Base-by-base conservation (phyloP, 1,140 invertebrate genomes). In the Trachymyrmex septentrionalis region DNA sequence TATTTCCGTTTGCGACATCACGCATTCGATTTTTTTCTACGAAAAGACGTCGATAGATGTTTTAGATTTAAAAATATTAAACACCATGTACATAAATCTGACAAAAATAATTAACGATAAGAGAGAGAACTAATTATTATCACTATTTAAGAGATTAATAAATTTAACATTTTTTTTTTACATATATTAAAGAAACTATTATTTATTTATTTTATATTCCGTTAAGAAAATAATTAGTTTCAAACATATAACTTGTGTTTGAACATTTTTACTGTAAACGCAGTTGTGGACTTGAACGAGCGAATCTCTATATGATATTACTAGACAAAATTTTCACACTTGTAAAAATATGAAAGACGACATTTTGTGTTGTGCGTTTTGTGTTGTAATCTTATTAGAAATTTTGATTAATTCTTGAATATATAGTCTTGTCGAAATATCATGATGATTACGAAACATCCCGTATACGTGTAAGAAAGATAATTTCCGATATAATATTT, bases 1-100 rank as follows among this genome's bases (percentile, higher is more conserved):
- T 53, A 73, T 75, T 84, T 75, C 55, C 55, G 80, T 82, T 82
- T 30, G 19, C 24, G 24, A 48, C 0, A 10, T 75, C 34, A 55
- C 19, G 34, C 59, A 24, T 78, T 73, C 72, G 48, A 50, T 57
- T 27, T 19, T 72, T 72, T 71, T 53, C 19, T 12, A 48, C 55
- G 50, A 55, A 38, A 61, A 72, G 30, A 64, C 67, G 27, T 16
- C 21, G 19, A 48, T 3, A 7, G 9, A 10, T 9, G 0, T 3
- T 48, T 73, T 38, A 27, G 9, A n/a, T 24, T 69, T 9, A 24
- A 69, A 66, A 16, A 78, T 78, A 30, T 78, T 16, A n/a, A 63
- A 48, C n/a, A 44, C 48, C 14, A 7, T 57, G 30, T 12, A 38
- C 0, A 21, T 44, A 38, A 19, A 72, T 27, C 0, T 75, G 61